phyloP scores from a whole-genome alignment of 2,797 vertebrate genomes.

The Lepus townsendii region DNA sequence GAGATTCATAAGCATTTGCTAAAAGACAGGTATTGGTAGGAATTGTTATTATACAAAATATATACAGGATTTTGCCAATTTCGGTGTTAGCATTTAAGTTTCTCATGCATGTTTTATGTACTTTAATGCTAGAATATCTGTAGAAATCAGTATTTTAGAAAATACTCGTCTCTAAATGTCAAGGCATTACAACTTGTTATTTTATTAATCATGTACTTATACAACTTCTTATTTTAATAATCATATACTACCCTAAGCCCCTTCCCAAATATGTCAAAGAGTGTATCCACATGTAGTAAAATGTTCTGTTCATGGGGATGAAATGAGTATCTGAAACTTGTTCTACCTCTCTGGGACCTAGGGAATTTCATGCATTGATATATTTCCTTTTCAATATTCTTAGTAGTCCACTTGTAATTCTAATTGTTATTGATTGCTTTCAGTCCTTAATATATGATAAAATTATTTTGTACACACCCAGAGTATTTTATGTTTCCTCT shows the following conservation, averaged over 20 bases:
- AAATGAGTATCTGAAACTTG: not conserved
- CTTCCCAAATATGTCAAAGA: not conserved
- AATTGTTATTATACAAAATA: slow-evolving; percentile 75
- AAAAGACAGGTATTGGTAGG: slow-evolving; percentile 71
- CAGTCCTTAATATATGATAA: not conserved
- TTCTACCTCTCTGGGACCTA: not conserved
- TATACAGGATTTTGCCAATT: slow-evolving; percentile 82
- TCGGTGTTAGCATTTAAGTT: slow-evolving; percentile 69
- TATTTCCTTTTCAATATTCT: slow-evolving; percentile 7
- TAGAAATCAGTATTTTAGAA: slow-evolving; percentile 69
- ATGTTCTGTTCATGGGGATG: not conserved
- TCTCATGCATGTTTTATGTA: slow-evolving; percentile 72
- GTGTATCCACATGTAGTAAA: not conserved
- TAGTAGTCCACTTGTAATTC: slow-evolving; percentile 4
- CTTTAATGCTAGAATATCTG: slow-evolving; percentile 69
- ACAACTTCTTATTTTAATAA: slow-evolving; percentile 62
- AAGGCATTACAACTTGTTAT: slow-evolving; percentile 58
- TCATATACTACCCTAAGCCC: not conserved
- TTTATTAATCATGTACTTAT: slow-evolving; percentile 13
- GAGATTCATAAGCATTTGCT: slow-evolving; percentile 66
- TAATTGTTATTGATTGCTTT: not conserved
- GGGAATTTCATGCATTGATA: not conserved
- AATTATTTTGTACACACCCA: not conserved
- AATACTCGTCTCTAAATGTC: slow-evolving; percentile 25
- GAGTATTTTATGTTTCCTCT: not conserved